These are phyloP conservation scores for Serinus canaria DNA, from an alignment of 2,113 vertebrate genomes.

Conservation along the genomic window DNA sequence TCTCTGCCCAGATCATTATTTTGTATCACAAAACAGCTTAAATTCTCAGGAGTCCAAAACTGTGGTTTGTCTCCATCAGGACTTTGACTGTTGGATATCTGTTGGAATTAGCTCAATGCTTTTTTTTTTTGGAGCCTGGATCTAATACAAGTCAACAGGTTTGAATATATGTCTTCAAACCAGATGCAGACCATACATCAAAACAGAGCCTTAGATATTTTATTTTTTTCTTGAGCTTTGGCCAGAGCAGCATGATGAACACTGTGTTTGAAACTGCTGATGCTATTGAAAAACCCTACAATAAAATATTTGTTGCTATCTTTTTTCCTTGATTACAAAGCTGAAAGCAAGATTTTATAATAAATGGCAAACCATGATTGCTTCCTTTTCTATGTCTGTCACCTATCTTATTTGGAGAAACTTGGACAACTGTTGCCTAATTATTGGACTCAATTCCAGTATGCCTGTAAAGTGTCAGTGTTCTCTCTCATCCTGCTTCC, in stretches of 20 bases:
- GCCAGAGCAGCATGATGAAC: conserved; percentile 61
- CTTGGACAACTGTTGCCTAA: background rate
- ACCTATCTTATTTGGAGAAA: conserved; percentile 19
- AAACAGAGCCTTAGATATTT: conserved; percentile 62
- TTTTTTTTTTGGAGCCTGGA: background rate
- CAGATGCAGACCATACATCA: conserved; percentile 49
- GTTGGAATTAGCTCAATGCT: background rate
- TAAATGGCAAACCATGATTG: conserved; percentile 59
- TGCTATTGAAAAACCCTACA: conserved; percentile 49
- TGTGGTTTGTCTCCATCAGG: background rate
- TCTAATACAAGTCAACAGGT: background rate
- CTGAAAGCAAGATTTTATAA: conserved; percentile 58
- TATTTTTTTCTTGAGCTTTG: conserved; percentile 54
- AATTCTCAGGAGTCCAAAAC: background rate
- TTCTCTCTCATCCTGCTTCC: background rate
- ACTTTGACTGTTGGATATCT: background rate
- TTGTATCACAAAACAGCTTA: background rate
- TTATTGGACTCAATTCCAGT: conserved; percentile 6
- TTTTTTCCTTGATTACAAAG: conserved; percentile 61
- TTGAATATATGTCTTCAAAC: conserved; percentile 20
- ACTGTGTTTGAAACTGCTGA: conserved; percentile 65
- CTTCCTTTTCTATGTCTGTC: conserved; percentile 43
- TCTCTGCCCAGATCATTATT: background rate
- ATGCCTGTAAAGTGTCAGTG: background rate
- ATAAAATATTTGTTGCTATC: conserved; percentile 46